Conservation (phyloP, 2,797 vertebrate genomes). For the Xerus rutilus region DNA sequence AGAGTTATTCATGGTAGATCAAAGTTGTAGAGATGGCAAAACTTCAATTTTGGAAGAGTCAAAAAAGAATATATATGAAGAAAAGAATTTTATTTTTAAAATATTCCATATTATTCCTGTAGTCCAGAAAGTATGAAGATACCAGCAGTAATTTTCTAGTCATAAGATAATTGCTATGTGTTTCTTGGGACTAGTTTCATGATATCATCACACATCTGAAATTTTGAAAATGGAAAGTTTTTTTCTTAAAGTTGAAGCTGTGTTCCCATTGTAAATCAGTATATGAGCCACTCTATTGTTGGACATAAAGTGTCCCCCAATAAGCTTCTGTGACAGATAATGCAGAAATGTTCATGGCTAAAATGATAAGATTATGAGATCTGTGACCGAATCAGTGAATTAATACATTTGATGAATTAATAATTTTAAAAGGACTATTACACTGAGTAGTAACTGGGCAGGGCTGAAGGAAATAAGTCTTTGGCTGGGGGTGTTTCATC, state of each 20-base stretch:
- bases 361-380: too few relatives aligned
- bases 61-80: neutral
- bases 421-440: too few relatives aligned
- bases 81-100: neutral
- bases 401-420: too few relatives aligned
- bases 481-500: too few relatives aligned
- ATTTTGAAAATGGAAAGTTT: neutral
- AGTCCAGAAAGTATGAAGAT: neutral
- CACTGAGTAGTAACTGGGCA: too few relatives aligned
- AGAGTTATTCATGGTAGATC: neutral
- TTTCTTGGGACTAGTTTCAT: neutral
- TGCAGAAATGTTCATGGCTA: too few relatives aligned
- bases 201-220: constrained; percentile 5
- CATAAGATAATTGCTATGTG: neutral
- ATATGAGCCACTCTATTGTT: neutral
- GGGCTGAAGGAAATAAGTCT: too few relatives aligned
- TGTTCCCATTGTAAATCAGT: neutral
- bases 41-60: neutral
- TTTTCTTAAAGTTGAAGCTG: neutral
- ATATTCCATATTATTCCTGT: neutral
- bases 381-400: too few relatives aligned
- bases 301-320: too few relatives aligned
- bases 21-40: neutral
- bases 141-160: neutral
- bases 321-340: too few relatives aligned